Evolutionary conservation across 2,797 vertebrate genomes (phyloP).

Genomic region (Halcyon leucocephala): DNA sequence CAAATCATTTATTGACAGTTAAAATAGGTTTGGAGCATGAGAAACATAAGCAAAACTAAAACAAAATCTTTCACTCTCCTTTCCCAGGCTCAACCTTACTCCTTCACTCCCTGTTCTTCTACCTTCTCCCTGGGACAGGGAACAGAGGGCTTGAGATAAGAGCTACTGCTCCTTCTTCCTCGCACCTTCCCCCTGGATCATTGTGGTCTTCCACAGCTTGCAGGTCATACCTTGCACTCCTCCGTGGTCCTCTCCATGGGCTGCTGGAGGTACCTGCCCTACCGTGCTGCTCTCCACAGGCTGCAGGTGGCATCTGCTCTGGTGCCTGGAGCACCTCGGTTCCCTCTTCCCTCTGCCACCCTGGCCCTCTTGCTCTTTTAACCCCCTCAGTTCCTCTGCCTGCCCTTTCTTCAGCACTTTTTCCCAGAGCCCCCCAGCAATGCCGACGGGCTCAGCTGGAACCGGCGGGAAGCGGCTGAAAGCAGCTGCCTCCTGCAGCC

Average conservation of each 20-base stretch:
- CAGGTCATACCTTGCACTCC: not conserved
- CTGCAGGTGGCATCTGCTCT: not conserved
- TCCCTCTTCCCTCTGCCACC: not conserved
- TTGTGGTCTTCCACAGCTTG: not conserved
- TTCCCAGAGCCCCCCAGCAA: not conserved
- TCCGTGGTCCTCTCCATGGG: not conserved
- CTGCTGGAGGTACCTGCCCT: not conserved
- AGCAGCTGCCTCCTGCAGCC: not conserved
- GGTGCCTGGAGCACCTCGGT: not conserved
- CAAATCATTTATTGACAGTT: not conserved
- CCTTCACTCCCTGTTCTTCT: not conserved
- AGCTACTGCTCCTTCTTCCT: not conserved
- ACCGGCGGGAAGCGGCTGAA: not conserved
- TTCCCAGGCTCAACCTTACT: not conserved
- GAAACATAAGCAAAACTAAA: not conserved
- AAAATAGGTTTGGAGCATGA: not conserved
- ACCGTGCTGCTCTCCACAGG: not conserved
- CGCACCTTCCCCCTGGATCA: not conserved
- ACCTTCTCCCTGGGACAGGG: not conserved
- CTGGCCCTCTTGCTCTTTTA: not conserved
- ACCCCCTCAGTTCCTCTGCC: not conserved
- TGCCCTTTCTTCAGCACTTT: not conserved
- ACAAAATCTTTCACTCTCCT: accelerated
- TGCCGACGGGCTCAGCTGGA: not conserved
- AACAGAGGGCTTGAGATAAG: not conserved